Evolutionary conservation across 2,113 vertebrate species (phyloP).

Genomic region (Ploceus nigricollis): DNA sequence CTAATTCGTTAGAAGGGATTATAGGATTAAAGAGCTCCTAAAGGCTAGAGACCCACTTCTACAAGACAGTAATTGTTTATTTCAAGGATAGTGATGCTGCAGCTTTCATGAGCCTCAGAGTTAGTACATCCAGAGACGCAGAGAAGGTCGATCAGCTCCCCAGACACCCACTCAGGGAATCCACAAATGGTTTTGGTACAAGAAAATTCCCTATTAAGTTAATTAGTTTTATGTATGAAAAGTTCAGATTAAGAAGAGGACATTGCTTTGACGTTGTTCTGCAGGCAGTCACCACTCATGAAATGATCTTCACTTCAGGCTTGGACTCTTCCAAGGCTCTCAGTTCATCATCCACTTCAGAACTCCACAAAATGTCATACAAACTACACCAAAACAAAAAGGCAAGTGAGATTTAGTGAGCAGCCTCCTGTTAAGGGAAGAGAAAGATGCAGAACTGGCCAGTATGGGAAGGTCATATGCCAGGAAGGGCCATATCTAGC

Average conservation of each 20-base stretch:
- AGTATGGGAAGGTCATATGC: neutral
- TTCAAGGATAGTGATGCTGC: neutral
- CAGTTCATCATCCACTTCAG: conserved; percentile 44
- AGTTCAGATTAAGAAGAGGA: conserved; percentile 9
- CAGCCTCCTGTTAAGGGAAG: neutral
- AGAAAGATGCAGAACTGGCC: neutral
- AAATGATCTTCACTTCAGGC: conserved; percentile 66
- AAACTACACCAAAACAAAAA: conserved; percentile 35
- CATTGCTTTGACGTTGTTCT: neutral
- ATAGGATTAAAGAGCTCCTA: conserved; percentile 23
- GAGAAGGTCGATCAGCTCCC: neutral
- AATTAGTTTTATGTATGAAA: neutral
- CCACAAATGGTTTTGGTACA: neutral
- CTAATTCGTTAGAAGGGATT: neutral
- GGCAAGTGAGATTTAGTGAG: neutral
- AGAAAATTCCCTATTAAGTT: conserved; percentile 32
- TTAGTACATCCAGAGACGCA: neutral
- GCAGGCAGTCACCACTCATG: conserved; percentile 28
- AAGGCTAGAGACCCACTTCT: conserved; percentile 2
- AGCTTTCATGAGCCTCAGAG: neutral
- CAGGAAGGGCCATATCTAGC: neutral
- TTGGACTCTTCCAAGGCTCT: conserved; percentile 55
- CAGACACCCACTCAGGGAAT: neutral
- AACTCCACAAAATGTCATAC: conserved; percentile 67
- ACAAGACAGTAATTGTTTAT: conserved; percentile 22